Conservation (phyloP, 2,113 vertebrate genomes). For the Madoqua kirkii region DNA sequence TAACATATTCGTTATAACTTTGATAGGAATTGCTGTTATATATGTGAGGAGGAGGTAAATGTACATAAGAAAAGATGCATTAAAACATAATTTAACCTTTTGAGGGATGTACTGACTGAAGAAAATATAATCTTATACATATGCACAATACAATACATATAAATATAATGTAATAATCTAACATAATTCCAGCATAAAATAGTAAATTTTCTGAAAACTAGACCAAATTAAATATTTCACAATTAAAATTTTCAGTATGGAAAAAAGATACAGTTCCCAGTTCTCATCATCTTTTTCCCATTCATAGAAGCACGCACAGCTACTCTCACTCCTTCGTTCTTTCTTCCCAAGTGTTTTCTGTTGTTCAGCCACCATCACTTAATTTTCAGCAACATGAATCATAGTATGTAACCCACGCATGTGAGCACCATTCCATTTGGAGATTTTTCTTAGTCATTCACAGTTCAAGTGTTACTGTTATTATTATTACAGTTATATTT, state of each 20-base stretch:
- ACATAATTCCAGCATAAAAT: neutral
- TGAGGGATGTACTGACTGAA: neutral
- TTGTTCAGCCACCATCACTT: neutral
- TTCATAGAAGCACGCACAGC: neutral
- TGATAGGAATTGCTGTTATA: neutral
- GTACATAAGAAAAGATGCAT: neutral
- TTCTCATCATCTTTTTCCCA: neutral
- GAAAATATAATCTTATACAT: neutral
- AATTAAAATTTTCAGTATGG: neutral
- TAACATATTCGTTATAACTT: neutral
- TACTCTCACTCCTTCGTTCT: neutral
- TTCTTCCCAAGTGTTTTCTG: neutral
- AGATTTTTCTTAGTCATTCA: neutral
- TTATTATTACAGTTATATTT: neutral
- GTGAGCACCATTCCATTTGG: neutral
- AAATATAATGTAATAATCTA: neutral
- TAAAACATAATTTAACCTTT: conserved; percentile 17
- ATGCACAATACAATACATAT: neutral
- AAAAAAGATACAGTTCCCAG: neutral
- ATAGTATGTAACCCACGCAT: neutral
- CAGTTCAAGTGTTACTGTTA: neutral
- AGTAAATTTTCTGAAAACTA: neutral
- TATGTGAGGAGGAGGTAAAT: neutral
- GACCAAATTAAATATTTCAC: neutral
- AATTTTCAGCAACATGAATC: neutral